phyloP scores from a whole-genome alignment of 1,140 invertebrate genomes.

The Acromyrmex charruanus region DNA sequence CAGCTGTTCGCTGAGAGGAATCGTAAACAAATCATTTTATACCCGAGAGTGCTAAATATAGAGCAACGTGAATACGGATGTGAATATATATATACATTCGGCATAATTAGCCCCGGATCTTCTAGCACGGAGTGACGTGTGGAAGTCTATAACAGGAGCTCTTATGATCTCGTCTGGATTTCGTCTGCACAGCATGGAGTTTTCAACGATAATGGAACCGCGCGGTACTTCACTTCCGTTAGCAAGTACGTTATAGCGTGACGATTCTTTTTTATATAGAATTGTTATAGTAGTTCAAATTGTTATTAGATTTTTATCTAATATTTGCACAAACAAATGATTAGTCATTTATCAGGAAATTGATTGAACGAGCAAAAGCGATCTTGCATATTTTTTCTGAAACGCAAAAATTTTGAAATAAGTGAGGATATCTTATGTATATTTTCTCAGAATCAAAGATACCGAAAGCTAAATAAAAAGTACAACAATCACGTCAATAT shows the following conservation, averaged over 20 bases:
- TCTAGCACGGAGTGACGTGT: constrained; percentile 16
- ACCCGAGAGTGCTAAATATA: constrained; percentile 29
- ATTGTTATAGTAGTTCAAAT: neutral
- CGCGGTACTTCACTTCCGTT: constrained; percentile 39
- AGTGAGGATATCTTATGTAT: neutral
- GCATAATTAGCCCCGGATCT: constrained; percentile 45
- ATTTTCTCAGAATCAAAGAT: neutral
- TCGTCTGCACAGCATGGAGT: constrained; percentile 4
- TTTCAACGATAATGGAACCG: constrained; percentile 57
- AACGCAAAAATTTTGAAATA: neutral
- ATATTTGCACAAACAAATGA: neutral
- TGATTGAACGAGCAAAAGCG: neutral
- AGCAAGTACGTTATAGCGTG: constrained; percentile 14
- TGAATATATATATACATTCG: constrained; percentile 3
- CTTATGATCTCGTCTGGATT: constrained; percentile 47
- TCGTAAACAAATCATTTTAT: constrained; percentile 31
- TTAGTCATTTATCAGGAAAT: neutral
- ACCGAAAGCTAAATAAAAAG: neutral
- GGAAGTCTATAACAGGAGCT: constrained; percentile 17
- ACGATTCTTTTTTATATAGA: neutral
- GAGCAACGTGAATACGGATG: constrained; percentile 35
- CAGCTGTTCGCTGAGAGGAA: neutral
- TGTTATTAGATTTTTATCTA: neutral
- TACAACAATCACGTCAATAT: neutral
- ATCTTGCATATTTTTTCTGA: neutral